A percentile compares a stretch with the other conserved stretches of the same genome.
Evolutionary conservation across 2,888 invertebrate genomes (phyloP).

Genomic region (Platerodrilus igneus): DNA sequence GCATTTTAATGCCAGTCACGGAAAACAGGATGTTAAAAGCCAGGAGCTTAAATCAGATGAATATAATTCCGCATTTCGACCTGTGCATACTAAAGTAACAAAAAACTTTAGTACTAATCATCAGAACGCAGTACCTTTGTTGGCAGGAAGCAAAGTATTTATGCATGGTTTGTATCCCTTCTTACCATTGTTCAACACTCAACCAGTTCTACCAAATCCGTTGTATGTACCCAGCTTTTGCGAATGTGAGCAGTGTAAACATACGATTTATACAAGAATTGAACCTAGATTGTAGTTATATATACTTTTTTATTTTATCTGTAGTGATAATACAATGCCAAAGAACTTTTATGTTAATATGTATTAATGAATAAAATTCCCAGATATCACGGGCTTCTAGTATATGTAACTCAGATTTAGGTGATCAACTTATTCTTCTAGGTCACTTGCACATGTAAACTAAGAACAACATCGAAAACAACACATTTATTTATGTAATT

Average conservation of each 20-base stretch:
- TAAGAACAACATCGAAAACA: no score
- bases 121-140: slow-evolving; percentile 39
- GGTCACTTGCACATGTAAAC: no score
- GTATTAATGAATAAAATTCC: no score
- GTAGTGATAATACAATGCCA: no score
- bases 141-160: slow-evolving; percentile 43
- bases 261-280: slow-evolving; percentile 37
- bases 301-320: no score
- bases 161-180: slow-evolving; percentile 49
- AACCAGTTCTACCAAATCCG: slow-evolving; percentile 45
- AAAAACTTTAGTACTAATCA: slow-evolving; percentile 29
- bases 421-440: no score
- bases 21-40: slow-evolving; percentile 13
- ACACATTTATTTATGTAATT: no score
- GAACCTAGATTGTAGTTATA: slow-evolving; percentile 35
- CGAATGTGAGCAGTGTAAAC: slow-evolving; percentile 48
- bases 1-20: slow-evolving; percentile 59
- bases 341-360: no score
- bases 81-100: slow-evolving; percentile 33
- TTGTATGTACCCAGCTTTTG: slow-evolving; percentile 48
- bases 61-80: slow-evolving; percentile 43
- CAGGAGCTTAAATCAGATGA: slow-evolving; percentile 32
- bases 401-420: no score
- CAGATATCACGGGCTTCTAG: no score
- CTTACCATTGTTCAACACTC: slow-evolving; percentile 45